A percentile compares a stretch with the other conserved stretches of the same genome.
phyloP scores from a whole-genome alignment of 1,140 invertebrate species.

The Protaetia brevitarsis region DNA sequence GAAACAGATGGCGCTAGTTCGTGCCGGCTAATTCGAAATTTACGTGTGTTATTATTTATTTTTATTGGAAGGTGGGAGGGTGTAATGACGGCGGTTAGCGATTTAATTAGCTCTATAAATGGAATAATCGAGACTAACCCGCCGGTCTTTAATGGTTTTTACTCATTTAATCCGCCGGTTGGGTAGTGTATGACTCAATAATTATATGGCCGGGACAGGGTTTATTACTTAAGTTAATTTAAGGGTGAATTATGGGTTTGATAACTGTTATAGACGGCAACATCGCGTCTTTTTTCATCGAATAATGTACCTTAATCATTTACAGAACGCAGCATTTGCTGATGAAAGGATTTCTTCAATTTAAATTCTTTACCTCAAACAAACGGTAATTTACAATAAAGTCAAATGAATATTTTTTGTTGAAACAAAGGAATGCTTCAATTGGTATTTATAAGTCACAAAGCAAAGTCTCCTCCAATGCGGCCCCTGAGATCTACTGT shows the following conservation, averaged over 20 bases:
- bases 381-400: no score
- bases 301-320: no score
- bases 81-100: constrained; percentile 2
- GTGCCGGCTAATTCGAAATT: constrained; percentile 8
- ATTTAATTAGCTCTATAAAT: constrained; percentile 12
- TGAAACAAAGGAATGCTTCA: no score
- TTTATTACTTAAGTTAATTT: constrained; percentile 16
- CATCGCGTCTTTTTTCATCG: no score
- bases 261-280: background rate
- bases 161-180: constrained; percentile 5
- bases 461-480: no score
- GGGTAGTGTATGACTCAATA: constrained; percentile 4
- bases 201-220: background rate
- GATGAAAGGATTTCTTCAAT: no score
- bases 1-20: constrained; percentile 8
- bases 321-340: no score
- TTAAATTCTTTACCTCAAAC: no score
- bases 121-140: constrained; percentile 5
- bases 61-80: constrained; percentile 9
- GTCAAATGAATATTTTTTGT: no score
- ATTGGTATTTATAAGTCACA: no score
- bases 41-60: constrained; percentile 15
- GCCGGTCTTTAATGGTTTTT: background rate
- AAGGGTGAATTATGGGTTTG: background rate
- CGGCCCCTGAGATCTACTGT: no score